phyloP scores from a whole-genome alignment of 92 coral and sea anemone species.

The Siderastrea siderea region DNA sequence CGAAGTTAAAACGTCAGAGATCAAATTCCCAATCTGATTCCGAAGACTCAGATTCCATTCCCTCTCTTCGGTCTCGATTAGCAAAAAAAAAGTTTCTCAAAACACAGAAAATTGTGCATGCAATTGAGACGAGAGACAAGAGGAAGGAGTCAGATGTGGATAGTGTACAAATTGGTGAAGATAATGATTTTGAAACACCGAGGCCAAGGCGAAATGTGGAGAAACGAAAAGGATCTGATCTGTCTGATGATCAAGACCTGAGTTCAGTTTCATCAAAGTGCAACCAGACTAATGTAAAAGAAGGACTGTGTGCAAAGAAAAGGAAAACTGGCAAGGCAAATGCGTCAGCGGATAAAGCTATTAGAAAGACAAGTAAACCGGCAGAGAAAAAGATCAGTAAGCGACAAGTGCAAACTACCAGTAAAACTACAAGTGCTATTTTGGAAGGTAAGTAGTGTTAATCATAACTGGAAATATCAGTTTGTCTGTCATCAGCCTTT shows the following conservation, averaged over 20 bases:
- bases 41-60: not conserved
- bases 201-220: slow-evolving; percentile 7
- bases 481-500: not conserved
- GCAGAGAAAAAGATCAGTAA: not conserved
- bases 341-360: not conserved
- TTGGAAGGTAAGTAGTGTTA: slow-evolving; percentile 24
- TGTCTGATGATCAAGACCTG: slow-evolving; percentile 14
- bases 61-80: not conserved
- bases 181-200: slow-evolving; percentile 45
- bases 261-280: not conserved
- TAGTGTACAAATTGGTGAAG: not conserved
- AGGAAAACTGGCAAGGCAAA: not conserved
- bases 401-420: not conserved
- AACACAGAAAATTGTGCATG: not conserved
- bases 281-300: not conserved
- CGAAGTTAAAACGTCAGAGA: slow-evolving; percentile 15
- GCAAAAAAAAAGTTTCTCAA: not conserved
- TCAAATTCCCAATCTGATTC: slow-evolving; percentile 30
- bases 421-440: not conserved
- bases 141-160: not conserved
- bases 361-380: not conserved
- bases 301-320: not conserved
- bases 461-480: not conserved
- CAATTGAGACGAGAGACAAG: not conserved
- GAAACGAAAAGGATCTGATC: slow-evolving; percentile 36